These are phyloP conservation scores for Ormyrus pomaceus DNA, from an alignment of 2,888 invertebrate species.

Conservation along the genomic window DNA sequence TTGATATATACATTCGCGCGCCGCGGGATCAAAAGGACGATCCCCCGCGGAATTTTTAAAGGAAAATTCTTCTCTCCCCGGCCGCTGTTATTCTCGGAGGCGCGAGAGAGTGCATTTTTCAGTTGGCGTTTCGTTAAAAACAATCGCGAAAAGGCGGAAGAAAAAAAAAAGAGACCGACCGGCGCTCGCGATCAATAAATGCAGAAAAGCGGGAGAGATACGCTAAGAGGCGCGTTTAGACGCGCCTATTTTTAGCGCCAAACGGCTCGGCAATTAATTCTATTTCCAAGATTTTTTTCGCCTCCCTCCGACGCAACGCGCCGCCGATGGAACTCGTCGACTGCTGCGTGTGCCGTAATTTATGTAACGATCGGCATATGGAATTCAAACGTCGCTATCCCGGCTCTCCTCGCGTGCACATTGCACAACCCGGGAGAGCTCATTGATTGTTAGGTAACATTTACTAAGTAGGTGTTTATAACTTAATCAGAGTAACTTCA, in stretches of 20 bases:
- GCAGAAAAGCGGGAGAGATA: no score
- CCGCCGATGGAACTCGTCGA: not conserved
- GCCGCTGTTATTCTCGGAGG: not conserved
- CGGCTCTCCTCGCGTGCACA: not conserved
- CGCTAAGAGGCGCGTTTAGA: not conserved
- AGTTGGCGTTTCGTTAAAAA: no score
- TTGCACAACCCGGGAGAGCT: not conserved
- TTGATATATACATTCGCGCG: not conserved
- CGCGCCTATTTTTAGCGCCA: slow-evolving; percentile 2
- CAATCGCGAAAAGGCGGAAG: no score
- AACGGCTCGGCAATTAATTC: slow-evolving; percentile 1
- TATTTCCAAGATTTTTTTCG: slow-evolving; percentile 5
- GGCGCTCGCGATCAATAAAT: not conserved
- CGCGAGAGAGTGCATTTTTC: no score
- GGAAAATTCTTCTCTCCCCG: slow-evolving; percentile 6
- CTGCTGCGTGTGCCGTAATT: not conserved
- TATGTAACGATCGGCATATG: not conserved
- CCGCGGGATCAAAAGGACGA: not conserved
- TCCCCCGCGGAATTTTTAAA: slow-evolving; percentile 19
- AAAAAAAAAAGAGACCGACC: no score
- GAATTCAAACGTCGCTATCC: not conserved
- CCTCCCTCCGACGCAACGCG: not conserved
- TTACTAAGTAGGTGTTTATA: slow-evolving; percentile 17
- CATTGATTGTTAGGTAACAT: slow-evolving; percentile 40
- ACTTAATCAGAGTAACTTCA: slow-evolving; percentile 10